Evolutionary conservation across 2,113 vertebrate species (phyloP).

Genomic region (Galbula dea): DNA sequence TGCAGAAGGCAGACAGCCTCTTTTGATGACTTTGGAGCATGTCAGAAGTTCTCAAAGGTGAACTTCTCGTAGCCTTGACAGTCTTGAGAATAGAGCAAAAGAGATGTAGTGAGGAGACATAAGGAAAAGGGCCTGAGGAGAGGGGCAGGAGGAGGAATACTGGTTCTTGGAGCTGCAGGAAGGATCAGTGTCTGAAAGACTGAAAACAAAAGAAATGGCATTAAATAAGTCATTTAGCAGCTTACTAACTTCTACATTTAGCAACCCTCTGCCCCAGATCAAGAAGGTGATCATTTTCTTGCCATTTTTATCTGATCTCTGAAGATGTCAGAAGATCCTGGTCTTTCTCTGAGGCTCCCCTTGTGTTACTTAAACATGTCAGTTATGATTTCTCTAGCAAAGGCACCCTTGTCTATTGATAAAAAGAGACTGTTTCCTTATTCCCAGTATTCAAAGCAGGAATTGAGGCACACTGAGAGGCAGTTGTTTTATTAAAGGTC

Average conservation of each 20-base stretch:
- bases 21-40: not conserved
- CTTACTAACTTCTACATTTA: not conserved
- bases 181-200: not conserved
- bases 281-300: not conserved
- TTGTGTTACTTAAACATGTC: not conserved
- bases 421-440: not conserved
- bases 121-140: not conserved
- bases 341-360: not conserved
- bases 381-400: not conserved
- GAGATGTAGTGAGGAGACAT: not conserved
- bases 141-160: not conserved
- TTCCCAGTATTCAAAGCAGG: not conserved
- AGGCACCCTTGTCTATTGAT: not conserved
- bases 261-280: not conserved
- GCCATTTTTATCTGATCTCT: not conserved
- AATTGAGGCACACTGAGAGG: not conserved
- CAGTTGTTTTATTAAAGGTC: not conserved
- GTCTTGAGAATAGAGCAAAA: not conserved
- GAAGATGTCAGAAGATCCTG: not conserved
- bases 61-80: not conserved
- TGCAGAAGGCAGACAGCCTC: not conserved
- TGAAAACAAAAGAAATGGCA: too few relatives aligned
- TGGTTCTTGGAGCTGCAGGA: not conserved
- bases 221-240: not conserved
- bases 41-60: not conserved